These are phyloP conservation scores for Stegostoma tigrinum DNA, from an alignment of 2,113 vertebrate species.

Conservation along the genomic window DNA sequence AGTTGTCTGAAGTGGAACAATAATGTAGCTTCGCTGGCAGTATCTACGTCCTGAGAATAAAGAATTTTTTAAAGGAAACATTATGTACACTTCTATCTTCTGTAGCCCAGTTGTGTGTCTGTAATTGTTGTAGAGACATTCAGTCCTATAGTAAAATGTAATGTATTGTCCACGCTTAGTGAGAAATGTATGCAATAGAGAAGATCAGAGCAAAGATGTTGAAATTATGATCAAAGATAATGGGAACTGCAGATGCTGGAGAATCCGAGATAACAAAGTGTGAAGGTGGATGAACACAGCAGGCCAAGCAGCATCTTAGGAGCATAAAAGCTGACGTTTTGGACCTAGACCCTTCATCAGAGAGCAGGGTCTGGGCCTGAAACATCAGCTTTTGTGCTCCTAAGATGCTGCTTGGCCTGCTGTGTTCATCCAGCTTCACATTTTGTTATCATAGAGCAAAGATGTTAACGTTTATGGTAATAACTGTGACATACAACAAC, in stretches of 20 bases:
- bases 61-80: background rate
- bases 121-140: background rate
- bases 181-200: background rate
- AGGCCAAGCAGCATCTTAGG: too few relatives aligned
- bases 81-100: background rate
- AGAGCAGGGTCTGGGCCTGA: too few relatives aligned
- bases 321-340: too few relatives aligned
- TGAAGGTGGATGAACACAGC: too few relatives aligned
- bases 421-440: too few relatives aligned
- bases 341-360: too few relatives aligned
- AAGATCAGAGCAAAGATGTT: background rate
- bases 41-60: background rate
- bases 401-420: too few relatives aligned
- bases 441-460: too few relatives aligned
- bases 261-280: too few relatives aligned
- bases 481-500: background rate
- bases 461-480: background rate
- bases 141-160: background rate
- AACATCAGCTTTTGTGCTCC: too few relatives aligned
- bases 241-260: too few relatives aligned
- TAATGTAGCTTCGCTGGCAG: background rate
- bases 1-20: background rate
- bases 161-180: background rate
- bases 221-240: too few relatives aligned
- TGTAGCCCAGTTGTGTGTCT: background rate